Evolutionary conservation across 2,797 vertebrate genomes (phyloP), one percentile per base, ranked within the genome.

Genomic region (Gambusia yucatana): DNA sequence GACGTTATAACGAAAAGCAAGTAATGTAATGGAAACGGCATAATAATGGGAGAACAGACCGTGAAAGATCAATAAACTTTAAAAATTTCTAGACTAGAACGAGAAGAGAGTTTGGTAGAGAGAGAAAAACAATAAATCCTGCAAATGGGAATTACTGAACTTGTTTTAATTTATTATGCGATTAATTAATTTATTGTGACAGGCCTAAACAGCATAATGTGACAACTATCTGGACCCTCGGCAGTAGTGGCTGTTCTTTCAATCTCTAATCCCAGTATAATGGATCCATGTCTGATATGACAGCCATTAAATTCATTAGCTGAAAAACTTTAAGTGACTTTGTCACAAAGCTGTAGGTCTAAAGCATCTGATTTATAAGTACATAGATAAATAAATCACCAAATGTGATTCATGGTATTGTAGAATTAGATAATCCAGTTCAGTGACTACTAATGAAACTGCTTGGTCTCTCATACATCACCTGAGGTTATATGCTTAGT

Each of bases 401-500:
- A 36, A 63, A 36, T 63, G 30, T 63, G 6, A 61, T 33, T 61
- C 5, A 61, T 28, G 11, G 25, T 2, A 33, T 61, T 61, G 28
- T 16, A 30, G 57, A 14, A 30, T 61, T 61, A 36, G 59, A 63
- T 63, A 36, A 63, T 36, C 30, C 59, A 63, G 59, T 20, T 17
- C 59, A 63, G 3, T 63, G 59, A 36, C 28, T 61, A 16, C 57
- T 61, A 30, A 33, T 61, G 16, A 61, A 61, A 61, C 28, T 61
- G 57, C 28, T 28, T 11, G 14, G 57, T 16, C 10, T 30, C 10
- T 61, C 13, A 33, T 33, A 14, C 6, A 30, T 14, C 57, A 59
- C 57, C 57, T 16, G n/a, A 30, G 28, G n/a, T 14, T 30, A 79
- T 76, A 74, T 81, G 52, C 72, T 84, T 67, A 44, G 52, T 61